Evolutionary conservation across 2,888 invertebrate species (phyloP).

Genomic region (Hirtodrosophila trivittata): DNA sequence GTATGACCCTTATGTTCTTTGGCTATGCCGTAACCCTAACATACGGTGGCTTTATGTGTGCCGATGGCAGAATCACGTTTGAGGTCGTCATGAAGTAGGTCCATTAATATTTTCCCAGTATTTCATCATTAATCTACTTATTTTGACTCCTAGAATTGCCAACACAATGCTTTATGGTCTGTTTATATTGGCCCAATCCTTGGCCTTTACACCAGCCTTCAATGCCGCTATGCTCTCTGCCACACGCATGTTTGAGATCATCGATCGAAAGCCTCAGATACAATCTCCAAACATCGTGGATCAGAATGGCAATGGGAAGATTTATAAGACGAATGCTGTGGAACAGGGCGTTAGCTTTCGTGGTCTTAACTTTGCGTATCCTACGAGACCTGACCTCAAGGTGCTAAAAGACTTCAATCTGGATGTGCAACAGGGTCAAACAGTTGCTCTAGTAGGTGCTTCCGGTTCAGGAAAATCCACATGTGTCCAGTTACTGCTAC

Average conservation of each 20-base stretch:
- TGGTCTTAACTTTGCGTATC: slow-evolving; percentile 90
- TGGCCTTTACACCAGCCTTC: slow-evolving; percentile 91
- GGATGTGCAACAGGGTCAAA: slow-evolving; percentile 87
- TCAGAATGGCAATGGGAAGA: slow-evolving; percentile 45
- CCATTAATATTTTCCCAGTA: rapidly evolving
- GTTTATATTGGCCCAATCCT: slow-evolving; percentile 90
- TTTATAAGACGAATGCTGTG: slow-evolving; percentile 56
- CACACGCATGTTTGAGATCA: slow-evolving; percentile 87
- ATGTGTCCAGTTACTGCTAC: slow-evolving; percentile 90
- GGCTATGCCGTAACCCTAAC: slow-evolving; percentile 89
- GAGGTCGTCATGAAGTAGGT: slow-evolving; percentile 88
- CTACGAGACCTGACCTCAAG: slow-evolving; percentile 89
- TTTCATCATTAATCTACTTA: not conserved
- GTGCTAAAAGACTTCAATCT: slow-evolving; percentile 89
- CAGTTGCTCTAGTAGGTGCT: slow-evolving; percentile 89
- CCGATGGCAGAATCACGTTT: slow-evolving; percentile 86
- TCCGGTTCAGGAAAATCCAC: slow-evolving; percentile 93
- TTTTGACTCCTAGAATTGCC: slow-evolving; percentile 85
- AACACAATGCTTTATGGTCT: slow-evolving; percentile 90
- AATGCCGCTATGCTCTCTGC: slow-evolving; percentile 89
- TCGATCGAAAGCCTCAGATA: slow-evolving; percentile 86
- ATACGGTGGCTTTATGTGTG: slow-evolving; percentile 89
- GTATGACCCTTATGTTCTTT: slow-evolving; percentile 88
- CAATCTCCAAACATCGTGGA: slow-evolving; percentile 82
- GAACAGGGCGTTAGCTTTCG: slow-evolving; percentile 85